phyloP scores from a whole-genome alignment of 2,888 invertebrate species.

The Zaprionus lineosus region DNA sequence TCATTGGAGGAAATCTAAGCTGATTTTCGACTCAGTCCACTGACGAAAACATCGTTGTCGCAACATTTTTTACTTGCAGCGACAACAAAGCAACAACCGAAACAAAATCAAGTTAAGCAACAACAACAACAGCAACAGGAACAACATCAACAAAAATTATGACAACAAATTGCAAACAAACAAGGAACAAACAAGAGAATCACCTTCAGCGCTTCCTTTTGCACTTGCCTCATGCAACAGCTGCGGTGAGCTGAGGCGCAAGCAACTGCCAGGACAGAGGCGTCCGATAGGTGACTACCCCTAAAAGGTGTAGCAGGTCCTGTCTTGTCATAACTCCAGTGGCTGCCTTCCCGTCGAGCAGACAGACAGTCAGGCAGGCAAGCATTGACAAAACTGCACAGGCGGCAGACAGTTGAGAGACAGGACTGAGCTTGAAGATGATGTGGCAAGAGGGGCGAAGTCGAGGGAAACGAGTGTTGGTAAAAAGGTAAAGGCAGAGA shows the following conservation, averaged over 20 bases:
- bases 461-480: conserved; percentile 46
- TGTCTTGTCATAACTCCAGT: conserved; percentile 67
- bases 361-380: conserved; percentile 5
- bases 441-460: conserved; percentile 14
- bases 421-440: neutral
- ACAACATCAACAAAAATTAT: conserved; percentile 54
- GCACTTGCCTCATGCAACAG: conserved; percentile 32
- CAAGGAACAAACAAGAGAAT: conserved; percentile 76
- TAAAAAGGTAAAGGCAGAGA: conserved; percentile 59
- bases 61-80: conserved; percentile 51
- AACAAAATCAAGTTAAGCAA: conserved; percentile 12
- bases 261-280: conserved; percentile 34
- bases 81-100: conserved; percentile 13
- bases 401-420: conserved; percentile 33
- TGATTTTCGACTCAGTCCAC: neutral
- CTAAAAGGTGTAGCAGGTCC: conserved; percentile 39
- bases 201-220: conserved; percentile 73
- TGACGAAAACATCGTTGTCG: conserved; percentile 46
- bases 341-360: conserved; percentile 45
- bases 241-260: conserved; percentile 14
- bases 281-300: neutral
- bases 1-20: too few species aligned
- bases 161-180: conserved; percentile 77
- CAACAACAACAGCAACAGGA: conserved; percentile 23
- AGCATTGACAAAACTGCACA: conserved; percentile 68